phyloP scores from a whole-genome alignment of 2,888 invertebrate genomes.

The Dryadula phaetusa region DNA sequence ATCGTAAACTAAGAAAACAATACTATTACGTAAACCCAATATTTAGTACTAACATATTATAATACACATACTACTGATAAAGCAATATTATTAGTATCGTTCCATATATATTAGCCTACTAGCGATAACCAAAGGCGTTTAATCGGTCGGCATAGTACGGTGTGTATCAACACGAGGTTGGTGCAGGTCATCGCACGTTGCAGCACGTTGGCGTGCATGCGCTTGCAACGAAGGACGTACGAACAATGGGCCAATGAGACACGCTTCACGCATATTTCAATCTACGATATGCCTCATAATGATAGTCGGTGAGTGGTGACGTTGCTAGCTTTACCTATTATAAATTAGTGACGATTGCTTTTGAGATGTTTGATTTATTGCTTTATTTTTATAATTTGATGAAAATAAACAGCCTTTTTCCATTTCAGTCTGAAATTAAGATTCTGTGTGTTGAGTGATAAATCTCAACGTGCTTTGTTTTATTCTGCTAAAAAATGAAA shows the following conservation, averaged over 20 bases:
- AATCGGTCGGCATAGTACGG: slow-evolving; percentile 1
- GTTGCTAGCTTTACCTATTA: not conserved
- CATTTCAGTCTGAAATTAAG: no score
- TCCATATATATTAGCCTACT: not conserved
- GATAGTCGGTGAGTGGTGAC: not conserved
- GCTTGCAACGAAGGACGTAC: slow-evolving; percentile 22
- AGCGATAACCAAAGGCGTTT: slow-evolving; percentile 1
- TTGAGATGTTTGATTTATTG: not conserved
- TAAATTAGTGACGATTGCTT: not conserved
- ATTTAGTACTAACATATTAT: not conserved
- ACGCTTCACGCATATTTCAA: slow-evolving; percentile 4
- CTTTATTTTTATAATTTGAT: not conserved
- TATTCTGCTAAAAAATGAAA: no score
- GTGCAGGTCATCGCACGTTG: slow-evolving; percentile 36
- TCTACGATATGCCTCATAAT: not conserved
- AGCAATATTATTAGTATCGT: not conserved
- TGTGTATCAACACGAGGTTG: slow-evolving; percentile 37
- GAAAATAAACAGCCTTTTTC: no score
- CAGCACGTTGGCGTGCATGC: slow-evolving; percentile 30
- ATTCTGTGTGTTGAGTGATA: no score
- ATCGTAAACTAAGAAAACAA: no score
- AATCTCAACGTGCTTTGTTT: no score
- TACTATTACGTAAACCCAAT: not conserved
- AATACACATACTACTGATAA: not conserved
- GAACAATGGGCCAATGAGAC: slow-evolving; percentile 22